A percentile compares a stretch with the other conserved stretches of the same genome.
phyloP scores from a whole-genome alignment of 2,888 invertebrate genomes.

The Shargacucullia verbasci region DNA sequence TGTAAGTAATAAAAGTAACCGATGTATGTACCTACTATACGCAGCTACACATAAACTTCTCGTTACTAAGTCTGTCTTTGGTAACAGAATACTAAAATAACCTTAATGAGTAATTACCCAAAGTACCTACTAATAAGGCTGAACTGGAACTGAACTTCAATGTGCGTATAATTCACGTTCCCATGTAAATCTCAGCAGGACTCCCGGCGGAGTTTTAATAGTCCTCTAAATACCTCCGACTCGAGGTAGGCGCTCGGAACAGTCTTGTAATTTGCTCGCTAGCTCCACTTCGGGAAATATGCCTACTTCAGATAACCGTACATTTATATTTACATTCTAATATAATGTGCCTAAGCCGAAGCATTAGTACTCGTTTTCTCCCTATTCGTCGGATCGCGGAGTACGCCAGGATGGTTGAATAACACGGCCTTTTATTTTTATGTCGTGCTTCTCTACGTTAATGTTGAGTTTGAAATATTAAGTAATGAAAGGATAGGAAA shows the following conservation, averaged over 20 bases:
- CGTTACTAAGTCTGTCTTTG: constrained; percentile 2
- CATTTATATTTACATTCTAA: constrained; percentile 63
- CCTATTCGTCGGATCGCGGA: constrained; percentile 52
- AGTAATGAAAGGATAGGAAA: constrained; percentile 45
- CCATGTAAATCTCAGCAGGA: constrained; percentile 74
- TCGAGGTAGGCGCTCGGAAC: constrained; percentile 67
- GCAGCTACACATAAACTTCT: neutral
- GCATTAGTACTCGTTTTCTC: constrained; percentile 62
- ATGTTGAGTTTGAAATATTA: constrained; percentile 51
- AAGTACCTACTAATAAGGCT: constrained; percentile 60
- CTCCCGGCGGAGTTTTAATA: constrained; percentile 77
- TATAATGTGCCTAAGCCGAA: constrained; percentile 59
- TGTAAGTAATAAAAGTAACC: constrained; percentile 11
- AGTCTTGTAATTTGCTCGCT: constrained; percentile 76
- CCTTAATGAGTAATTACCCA: constrained; percentile 42
- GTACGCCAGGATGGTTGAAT: constrained; percentile 31
- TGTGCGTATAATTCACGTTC: constrained; percentile 71
- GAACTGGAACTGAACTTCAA: constrained; percentile 63
- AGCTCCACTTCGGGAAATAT: constrained; percentile 69
- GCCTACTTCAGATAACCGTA: constrained; percentile 63
- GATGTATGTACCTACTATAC: neutral
- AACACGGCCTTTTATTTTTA: constrained; percentile 42
- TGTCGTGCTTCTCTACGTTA: constrained; percentile 31
- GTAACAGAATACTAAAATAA: constrained; percentile 22
- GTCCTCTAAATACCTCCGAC: constrained; percentile 74